phyloP scores from a whole-genome alignment of 1,140 invertebrate species.

The Dermatophagoides farinae region DNA sequence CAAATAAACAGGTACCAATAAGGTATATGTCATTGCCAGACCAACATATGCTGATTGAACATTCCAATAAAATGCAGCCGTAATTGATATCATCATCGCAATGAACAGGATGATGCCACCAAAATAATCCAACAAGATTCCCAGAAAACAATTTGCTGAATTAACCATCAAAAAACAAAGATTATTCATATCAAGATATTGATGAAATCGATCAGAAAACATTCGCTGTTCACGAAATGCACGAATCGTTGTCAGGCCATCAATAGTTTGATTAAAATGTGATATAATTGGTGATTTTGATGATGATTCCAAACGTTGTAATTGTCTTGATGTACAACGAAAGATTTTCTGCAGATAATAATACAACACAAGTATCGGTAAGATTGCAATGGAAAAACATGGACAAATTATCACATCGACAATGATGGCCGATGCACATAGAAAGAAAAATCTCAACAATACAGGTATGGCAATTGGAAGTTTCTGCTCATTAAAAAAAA shows the following conservation, averaged over 20 bases:
- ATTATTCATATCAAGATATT: conserved; percentile 46
- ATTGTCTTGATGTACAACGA: conserved; percentile 43
- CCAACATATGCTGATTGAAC: conserved; percentile 29
- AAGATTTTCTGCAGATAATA: conserved; percentile 47
- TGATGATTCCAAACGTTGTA: conserved; percentile 40
- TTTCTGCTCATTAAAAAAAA: conserved; percentile 34
- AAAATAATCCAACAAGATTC: conserved; percentile 48
- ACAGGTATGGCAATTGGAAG: conserved; percentile 48
- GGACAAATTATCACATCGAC: conserved; percentile 46
- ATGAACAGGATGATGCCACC: conserved; percentile 52
- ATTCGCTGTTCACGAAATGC: conserved; percentile 32
- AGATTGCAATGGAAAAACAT: conserved; percentile 43
- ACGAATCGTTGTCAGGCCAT: conserved; percentile 43
- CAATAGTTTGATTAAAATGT: conserved; percentile 45
- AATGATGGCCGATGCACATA: conserved; percentile 46
- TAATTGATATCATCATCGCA: conserved; percentile 38
- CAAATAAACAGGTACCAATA: conserved; percentile 53
- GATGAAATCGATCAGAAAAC: conserved; percentile 41
- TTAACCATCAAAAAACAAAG: conserved; percentile 53
- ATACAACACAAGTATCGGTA: conserved; percentile 42
- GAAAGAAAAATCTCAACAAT: conserved; percentile 43
- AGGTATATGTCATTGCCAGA: conserved; percentile 51
- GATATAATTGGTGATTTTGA: conserved; percentile 49
- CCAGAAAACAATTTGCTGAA: conserved; percentile 57
- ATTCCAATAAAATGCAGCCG: conserved; percentile 21